These are phyloP conservation scores for Leptopilina boulardi DNA, from an alignment of 1,140 invertebrate species.

Conservation along the genomic window DNA sequence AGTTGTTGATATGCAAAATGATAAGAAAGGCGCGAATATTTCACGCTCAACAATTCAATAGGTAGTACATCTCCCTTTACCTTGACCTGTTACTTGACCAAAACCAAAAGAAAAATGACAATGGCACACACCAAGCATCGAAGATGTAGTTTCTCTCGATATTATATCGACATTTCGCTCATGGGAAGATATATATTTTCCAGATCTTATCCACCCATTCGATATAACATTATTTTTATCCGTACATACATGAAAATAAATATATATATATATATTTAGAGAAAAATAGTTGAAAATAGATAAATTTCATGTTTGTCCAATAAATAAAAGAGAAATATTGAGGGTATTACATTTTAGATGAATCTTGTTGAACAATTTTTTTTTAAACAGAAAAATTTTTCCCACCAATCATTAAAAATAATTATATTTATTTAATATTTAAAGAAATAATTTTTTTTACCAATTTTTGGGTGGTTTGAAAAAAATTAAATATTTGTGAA, in stretches of 20 bases:
- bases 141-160: conserved; percentile 23
- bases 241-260: not conserved
- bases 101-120: conserved; percentile 21
- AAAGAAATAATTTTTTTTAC: no score
- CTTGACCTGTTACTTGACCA: conserved; percentile 27
- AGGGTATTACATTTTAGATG: no score
- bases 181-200: not conserved
- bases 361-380: no score
- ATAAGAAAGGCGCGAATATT: conserved; percentile 28
- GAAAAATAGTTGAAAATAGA: conserved; percentile 18
- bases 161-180: conserved; percentile 17
- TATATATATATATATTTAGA: not conserved
- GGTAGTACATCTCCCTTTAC: conserved; percentile 22
- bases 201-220: not conserved
- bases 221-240: conserved; percentile 15
- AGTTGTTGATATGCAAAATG: conserved; percentile 20
- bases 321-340: no score
- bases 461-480: no score
- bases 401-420: no score
- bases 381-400: no score
- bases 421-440: no score
- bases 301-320: not conserved
- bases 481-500: no score
- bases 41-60: conserved; percentile 19
- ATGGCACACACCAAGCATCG: not conserved